Conservation (phyloP, 1,140 invertebrate genomes). For the Brachionus asplanchnoidis region DNA sequence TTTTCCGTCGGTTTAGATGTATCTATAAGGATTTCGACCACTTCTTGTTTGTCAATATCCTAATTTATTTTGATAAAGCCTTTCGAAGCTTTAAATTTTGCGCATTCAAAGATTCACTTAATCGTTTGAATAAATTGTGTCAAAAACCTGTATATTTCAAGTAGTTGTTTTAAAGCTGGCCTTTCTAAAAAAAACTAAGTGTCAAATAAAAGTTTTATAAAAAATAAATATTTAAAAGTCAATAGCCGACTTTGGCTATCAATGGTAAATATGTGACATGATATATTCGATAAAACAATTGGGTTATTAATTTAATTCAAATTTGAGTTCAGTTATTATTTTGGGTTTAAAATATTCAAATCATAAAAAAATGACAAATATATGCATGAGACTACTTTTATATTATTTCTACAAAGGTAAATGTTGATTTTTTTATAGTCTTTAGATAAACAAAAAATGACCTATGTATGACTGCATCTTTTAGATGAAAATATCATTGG, state of each 20-base stretch:
- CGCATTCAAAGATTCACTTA: neutral
- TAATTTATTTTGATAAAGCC: neutral
- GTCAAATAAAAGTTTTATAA: neutral
- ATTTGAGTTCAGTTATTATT: neutral
- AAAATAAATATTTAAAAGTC: neutral
- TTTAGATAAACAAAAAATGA: neutral
- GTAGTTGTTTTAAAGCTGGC: neutral
- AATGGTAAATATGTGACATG: neutral
- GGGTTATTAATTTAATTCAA: slow-evolving; percentile 26
- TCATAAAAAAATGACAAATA: neutral
- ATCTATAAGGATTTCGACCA: neutral
- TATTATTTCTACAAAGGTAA: neutral
- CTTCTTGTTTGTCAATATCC: neutral
- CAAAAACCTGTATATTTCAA: neutral
- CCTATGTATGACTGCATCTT: neutral
- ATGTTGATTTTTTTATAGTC: slow-evolving; percentile 29
- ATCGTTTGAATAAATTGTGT: neutral
- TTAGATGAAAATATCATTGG: neutral
- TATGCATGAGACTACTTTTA: neutral
- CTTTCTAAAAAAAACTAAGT: neutral
- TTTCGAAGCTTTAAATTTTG: neutral
- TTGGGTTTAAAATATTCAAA: neutral
- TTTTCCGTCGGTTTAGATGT: neutral
- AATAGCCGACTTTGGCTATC: neutral
- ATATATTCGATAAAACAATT: slow-evolving; percentile 7